These are phyloP conservation scores for Amia ocellicauda DNA, from an alignment of 2,113 vertebrate species.

Conservation along the genomic window DNA sequence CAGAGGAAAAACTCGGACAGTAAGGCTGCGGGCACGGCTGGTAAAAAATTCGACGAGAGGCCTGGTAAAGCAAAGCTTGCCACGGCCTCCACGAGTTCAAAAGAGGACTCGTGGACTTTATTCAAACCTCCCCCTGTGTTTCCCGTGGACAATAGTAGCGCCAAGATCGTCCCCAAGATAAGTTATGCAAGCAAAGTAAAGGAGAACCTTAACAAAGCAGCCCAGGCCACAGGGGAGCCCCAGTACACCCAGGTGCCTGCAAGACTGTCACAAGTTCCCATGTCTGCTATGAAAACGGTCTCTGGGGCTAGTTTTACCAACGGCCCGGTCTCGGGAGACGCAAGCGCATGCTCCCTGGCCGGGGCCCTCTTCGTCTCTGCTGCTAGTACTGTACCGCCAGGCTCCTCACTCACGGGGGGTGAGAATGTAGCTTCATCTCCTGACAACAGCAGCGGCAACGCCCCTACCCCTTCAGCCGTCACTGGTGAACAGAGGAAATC, in stretches of 20 bases:
- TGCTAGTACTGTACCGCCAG: slow-evolving; percentile 77
- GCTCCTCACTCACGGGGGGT: slow-evolving; percentile 62
- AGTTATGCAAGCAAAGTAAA: slow-evolving; percentile 99
- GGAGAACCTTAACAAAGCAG: slow-evolving; percentile 98
- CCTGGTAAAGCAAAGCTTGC: slow-evolving; percentile 82
- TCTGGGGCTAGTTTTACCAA: slow-evolving; percentile 93
- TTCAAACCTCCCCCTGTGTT: slow-evolving; percentile 97
- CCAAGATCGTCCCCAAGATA: slow-evolving; percentile 99
- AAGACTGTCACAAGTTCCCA: slow-evolving; percentile 89
- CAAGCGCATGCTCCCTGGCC: slow-evolving; percentile 70
- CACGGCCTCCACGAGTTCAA: slow-evolving; percentile 68
- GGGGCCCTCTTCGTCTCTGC: slow-evolving; percentile 80
- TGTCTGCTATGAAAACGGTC: slow-evolving; percentile 98
- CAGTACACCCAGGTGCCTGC: slow-evolving; percentile 70
- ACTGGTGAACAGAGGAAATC: slow-evolving; percentile 83
- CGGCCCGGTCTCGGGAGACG: slow-evolving; percentile 82
- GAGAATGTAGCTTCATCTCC: slow-evolving; percentile 77
- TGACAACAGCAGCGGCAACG: slow-evolving; percentile 63
- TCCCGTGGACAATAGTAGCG: slow-evolving; percentile 99
- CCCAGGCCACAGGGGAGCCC: slow-evolving; percentile 72
- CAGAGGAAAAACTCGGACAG: slow-evolving; percentile 84
- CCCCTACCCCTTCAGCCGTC: slow-evolving; percentile 60
- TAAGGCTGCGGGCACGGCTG: slow-evolving; percentile 70
- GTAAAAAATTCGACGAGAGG: slow-evolving; percentile 89
- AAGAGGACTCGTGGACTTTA: slow-evolving; percentile 97